Evolutionary conservation across 2,113 vertebrate species (phyloP), one percentile per base, ranked within the genome.

Genomic region (Edolisoma coerulescens): DNA sequence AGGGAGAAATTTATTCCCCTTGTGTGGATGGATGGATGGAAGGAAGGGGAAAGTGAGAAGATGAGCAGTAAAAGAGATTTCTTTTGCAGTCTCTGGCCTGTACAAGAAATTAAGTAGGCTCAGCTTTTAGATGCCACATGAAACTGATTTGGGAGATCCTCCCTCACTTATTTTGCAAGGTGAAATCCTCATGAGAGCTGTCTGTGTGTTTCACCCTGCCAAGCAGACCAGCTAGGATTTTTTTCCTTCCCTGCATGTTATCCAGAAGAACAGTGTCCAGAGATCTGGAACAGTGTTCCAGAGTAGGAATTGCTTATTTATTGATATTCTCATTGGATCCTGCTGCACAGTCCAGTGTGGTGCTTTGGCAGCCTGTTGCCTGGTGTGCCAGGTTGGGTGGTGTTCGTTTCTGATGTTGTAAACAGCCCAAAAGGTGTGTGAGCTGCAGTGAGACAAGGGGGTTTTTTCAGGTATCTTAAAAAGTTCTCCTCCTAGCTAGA

Each of bases 321-420:
- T 53, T 74, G 18, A 1, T 13, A 3, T 45, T 61, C 22, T 71
- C 21, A 2, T 11, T 65, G 17, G 14, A 1, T 41, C 56, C 77
- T 84, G 41, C 32, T 49, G n/a, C 32, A 1, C 44, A 32, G 20
- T 33, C 10, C 23, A 3, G 17, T 3, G 2, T 18, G 35, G 15
- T 63, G n/a, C 30, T 60, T 42, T 71, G 49, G 24, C 35, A 82
- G 0, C 16, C 19, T 54, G 13, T 16, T 63, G 32, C 33, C 49
- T 32, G 5, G 0, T 4, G 8, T 57, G 33, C 42, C 28, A 3
- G 24, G 32, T 7, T 49, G 35, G 21, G 11, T 54, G 53, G 7
- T 35, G 39, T 19, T 69, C 6, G 1, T 56, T 63, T 70, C 73
- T 63, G 24, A 10, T 10, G 10, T 12, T 52, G 45, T 39, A 11